Conservation (phyloP, 1,140 invertebrate genomes). For the Triops longicaudatus region DNA sequence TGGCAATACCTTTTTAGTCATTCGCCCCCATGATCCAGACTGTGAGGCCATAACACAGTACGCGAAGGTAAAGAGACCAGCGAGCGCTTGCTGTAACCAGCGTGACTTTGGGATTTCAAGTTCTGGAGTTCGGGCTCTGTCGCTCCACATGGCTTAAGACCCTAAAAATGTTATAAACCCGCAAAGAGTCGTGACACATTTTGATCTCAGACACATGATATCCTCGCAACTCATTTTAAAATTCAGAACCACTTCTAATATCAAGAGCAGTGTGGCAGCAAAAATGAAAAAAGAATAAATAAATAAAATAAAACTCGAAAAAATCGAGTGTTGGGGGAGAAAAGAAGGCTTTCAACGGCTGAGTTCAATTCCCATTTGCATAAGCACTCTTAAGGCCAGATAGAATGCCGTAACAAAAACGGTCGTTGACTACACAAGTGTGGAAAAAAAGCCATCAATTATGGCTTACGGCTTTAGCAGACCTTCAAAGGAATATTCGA, state of each 20-base stretch:
- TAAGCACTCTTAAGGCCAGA: not conserved
- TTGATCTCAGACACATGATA: slow-evolving; percentile 3
- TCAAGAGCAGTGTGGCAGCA: not conserved
- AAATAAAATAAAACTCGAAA: no score
- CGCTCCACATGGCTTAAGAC: slow-evolving; percentile 5
- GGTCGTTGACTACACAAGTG: not conserved
- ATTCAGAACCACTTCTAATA: not conserved
- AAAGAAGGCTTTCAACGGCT: not conserved
- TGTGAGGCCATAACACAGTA: not conserved
- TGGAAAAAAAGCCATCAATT: slow-evolving; percentile 14
- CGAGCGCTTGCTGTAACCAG: not conserved
- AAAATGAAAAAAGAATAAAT: no score
- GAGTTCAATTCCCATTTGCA: not conserved
- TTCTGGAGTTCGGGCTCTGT: not conserved
- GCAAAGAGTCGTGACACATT: not conserved
- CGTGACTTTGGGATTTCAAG: not conserved
- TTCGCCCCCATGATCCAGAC: not conserved
- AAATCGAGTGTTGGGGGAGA: not conserved
- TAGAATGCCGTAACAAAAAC: not conserved
- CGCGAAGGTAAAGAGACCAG: not conserved
- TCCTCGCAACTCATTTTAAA: not conserved
- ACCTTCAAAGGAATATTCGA: not conserved
- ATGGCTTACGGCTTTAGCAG: not conserved
- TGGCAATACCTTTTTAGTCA: not conserved
- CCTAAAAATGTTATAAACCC: not conserved